Evolutionary conservation across 2,888 invertebrate species (phyloP).

Genomic region (Sphaerophoria taeniata): DNA sequence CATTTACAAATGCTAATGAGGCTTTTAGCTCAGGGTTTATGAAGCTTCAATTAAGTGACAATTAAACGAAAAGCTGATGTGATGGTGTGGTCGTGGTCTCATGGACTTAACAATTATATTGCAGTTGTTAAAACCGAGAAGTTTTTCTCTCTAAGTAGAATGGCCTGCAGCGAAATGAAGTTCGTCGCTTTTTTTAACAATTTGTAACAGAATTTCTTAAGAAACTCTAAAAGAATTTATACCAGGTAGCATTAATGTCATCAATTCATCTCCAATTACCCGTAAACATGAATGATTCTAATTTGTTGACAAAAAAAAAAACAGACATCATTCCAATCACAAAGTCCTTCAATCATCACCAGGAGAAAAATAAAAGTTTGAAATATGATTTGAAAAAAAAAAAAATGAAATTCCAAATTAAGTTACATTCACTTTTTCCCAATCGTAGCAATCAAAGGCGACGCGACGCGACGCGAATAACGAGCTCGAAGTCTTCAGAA

Average conservation of each 20-base stretch:
- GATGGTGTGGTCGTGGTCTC: neutral
- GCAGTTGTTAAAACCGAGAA: neutral
- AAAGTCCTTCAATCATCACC: slow-evolving; percentile 60
- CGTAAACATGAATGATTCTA: slow-evolving; percentile 38
- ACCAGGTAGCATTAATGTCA: slow-evolving; percentile 25
- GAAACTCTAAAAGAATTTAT: too few species aligned
- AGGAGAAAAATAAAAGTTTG: slow-evolving; percentile 31
- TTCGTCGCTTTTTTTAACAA: too few species aligned
- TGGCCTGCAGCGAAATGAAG: too few species aligned
- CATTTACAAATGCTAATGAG: slow-evolving; percentile 28
- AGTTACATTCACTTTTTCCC: slow-evolving; percentile 66
- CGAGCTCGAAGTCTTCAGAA: slow-evolving; percentile 69
- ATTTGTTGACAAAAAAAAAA: slow-evolving; percentile 13
- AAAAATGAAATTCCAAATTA: slow-evolving; percentile 30
- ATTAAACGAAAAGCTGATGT: slow-evolving; percentile 25
- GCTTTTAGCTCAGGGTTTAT: slow-evolving; percentile 19
- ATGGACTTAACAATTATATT: neutral
- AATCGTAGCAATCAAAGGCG: slow-evolving; percentile 67
- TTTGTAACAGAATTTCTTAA: too few species aligned
- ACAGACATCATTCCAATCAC: slow-evolving; percentile 52
- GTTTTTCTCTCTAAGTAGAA: too few species aligned
- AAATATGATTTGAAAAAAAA: slow-evolving; percentile 17
- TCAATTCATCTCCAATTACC: slow-evolving; percentile 56
- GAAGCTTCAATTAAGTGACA: slow-evolving; percentile 19
- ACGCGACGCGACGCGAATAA: slow-evolving; percentile 66